phyloP scores from a whole-genome alignment of 1,140 invertebrate genomes.

The Hylaeus anthracinus region DNA sequence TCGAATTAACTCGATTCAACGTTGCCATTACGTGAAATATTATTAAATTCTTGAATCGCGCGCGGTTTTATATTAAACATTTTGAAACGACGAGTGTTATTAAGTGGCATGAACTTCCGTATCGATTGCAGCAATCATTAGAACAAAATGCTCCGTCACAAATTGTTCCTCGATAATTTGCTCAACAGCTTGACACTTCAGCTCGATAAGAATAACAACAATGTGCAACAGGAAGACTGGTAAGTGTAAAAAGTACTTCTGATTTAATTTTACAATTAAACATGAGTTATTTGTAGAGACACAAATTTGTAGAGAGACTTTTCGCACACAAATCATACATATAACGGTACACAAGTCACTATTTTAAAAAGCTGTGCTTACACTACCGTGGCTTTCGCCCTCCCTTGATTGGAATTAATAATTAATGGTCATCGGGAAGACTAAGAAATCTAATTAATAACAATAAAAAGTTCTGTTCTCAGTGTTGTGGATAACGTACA shows the following conservation, averaged over 20 bases:
- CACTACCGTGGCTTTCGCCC: too few species aligned
- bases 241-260: slow-evolving; percentile 26
- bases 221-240: slow-evolving; percentile 23
- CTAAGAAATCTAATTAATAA: too few species aligned
- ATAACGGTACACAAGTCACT: too few species aligned
- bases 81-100: neutral
- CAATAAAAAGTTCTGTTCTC: too few species aligned
- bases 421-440: too few species aligned
- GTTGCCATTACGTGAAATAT: neutral
- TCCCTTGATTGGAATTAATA: too few species aligned
- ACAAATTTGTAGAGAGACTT: too few species aligned
- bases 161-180: slow-evolving; percentile 52
- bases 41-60: neutral
- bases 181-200: slow-evolving; percentile 24
- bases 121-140: slow-evolving; percentile 46
- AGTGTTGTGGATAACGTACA: too few species aligned
- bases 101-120: neutral
- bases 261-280: neutral
- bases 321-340: too few species aligned
- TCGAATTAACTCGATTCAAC: neutral
- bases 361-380: too few species aligned
- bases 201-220: slow-evolving; percentile 57
- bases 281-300: neutral
- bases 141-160: slow-evolving; percentile 21
- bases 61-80: neutral